Conservation (phyloP, 1,140 invertebrate species). For the Eumeta japonica region DNA sequence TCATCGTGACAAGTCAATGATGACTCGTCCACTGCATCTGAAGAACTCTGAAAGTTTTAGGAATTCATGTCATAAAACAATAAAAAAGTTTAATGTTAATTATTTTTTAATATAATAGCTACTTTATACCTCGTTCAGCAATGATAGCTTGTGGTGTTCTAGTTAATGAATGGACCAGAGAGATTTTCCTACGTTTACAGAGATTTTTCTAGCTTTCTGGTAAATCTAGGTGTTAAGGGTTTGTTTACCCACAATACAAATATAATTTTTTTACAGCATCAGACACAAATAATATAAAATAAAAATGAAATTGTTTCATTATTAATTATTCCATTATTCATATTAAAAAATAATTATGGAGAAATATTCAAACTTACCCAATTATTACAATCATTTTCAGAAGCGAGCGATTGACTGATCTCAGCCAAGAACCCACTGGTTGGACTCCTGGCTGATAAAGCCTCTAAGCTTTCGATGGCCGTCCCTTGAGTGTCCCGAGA, state of each 20-base stretch:
- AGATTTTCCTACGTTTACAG: too few species aligned
- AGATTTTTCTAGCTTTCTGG: too few species aligned
- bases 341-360: background rate
- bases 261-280: too few species aligned
- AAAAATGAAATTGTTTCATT: background rate
- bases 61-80: background rate
- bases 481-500: constrained; percentile 33
- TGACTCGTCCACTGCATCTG: constrained; percentile 32
- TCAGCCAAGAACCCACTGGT: constrained; percentile 47
- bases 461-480: constrained; percentile 50
- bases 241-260: too few species aligned
- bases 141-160: too few species aligned
- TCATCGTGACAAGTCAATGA: constrained; percentile 33
- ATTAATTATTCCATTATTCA: constrained; percentile 5
- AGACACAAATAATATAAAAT: background rate
- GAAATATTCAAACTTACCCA: background rate
- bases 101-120: background rate
- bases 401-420: constrained; percentile 49
- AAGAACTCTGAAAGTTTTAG: constrained; percentile 30
- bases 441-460: constrained; percentile 44
- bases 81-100: background rate
- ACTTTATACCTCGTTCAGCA: too few species aligned
- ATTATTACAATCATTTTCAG: constrained; percentile 19
- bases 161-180: too few species aligned
- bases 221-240: too few species aligned